A percentile compares a stretch with the other conserved stretches of the same genome.
Evolutionary conservation across 2,888 invertebrate species (phyloP).

Genomic region (Epinotia demarniana): DNA sequence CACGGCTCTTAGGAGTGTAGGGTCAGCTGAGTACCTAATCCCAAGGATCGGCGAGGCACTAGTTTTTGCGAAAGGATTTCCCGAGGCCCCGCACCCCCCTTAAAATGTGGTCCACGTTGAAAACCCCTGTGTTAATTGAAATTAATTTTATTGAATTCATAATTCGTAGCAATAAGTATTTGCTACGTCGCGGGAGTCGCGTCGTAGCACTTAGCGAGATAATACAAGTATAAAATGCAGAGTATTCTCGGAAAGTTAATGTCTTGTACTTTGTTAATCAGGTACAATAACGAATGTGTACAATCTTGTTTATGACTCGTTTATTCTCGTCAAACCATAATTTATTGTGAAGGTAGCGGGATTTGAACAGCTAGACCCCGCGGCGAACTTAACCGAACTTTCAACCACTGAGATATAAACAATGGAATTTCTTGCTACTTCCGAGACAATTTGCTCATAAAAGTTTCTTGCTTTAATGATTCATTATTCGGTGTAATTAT

Average conservation of each 20-base stretch:
- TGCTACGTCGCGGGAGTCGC: no score
- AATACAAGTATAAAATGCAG: background rate
- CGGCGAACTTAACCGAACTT: slow-evolving; percentile 35
- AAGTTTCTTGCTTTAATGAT: slow-evolving; percentile 24
- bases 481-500: slow-evolving; percentile 12
- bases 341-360: slow-evolving; percentile 23
- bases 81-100: no score
- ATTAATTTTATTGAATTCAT: no score
- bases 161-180: no score
- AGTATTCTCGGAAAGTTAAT: background rate
- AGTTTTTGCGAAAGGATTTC: no score
- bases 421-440: slow-evolving; percentile 35
- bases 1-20: no score
- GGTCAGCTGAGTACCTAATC: no score
- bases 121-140: no score
- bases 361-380: slow-evolving; percentile 15
- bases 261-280: background rate
- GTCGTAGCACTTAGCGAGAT: background rate
- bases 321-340: slow-evolving; percentile 22
- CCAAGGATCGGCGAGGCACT: no score
- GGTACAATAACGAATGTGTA: slow-evolving; percentile 2
- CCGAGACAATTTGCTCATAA: slow-evolving; percentile 36
- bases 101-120: no score
- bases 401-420: slow-evolving; percentile 31
- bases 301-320: slow-evolving; percentile 20